Base-by-base conservation (phyloP, 2,888 invertebrate genomes). In the Orthosia gracilis region DNA sequence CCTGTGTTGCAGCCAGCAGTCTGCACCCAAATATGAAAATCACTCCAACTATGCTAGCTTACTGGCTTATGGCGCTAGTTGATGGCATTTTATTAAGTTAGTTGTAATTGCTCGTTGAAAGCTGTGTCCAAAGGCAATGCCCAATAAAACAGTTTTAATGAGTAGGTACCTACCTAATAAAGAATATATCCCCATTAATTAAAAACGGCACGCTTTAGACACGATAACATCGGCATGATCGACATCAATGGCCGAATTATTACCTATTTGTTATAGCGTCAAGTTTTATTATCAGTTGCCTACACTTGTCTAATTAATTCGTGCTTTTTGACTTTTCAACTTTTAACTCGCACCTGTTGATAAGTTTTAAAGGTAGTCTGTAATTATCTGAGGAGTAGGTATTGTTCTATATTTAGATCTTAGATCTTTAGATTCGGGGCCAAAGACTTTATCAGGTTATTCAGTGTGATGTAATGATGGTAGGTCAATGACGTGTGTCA, bases 161-260 rank as follows among this genome's bases (percentile, higher is more conserved):
- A 47, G 40, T 31, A 31, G 31, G 31, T 31, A 31, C 31, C 31
- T 31, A 31, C 31, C 26, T 64, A 57, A 59, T 50, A 15, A 57
- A 47, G 7, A 26, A 4, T 18, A 40, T 45, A n/a, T 63, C 2
- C 18, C n/a, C 12, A 47, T 52, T 68, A 31, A 68, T 74, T 80
- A 70, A 75, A 75, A 75, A 23, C 23, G 67, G 74, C 80, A 73
- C 80, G 68, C 69, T 79, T 68, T 31, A n/a, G 23, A 15, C 45
- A 21, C 45, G 73, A 83, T 78, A 72, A 68, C 65, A 23, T 62
- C 23, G n/a, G 17, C 21, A 21, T 21, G 15, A n/a, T n/a, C 40
- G 40, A 54, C 49, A 62, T 45, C 50, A 64, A 45, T 63, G 45
- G 15, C 49, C n/a, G 45, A 80, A 73, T 68, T 81, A 55, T 50